Base-by-base conservation (phyloP, 2,113 vertebrate species). In the Triplophysa rosa region DNA sequence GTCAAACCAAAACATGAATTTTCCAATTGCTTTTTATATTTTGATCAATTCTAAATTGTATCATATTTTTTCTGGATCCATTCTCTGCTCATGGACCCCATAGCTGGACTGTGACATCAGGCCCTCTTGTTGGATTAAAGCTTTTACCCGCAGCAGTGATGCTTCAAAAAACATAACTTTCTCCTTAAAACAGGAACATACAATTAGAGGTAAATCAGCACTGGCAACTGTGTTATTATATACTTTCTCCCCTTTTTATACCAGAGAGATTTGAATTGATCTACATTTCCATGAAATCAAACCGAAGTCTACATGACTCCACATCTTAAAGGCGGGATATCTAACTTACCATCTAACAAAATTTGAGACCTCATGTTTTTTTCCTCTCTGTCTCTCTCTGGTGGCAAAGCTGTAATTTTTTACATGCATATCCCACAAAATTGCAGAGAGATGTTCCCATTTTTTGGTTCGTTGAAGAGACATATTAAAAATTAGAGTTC, bases 161-260 rank as follows among this genome's bases (percentile, higher is more conserved):
- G 80, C 85, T 64, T 87, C 83, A 89, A 79, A 78, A 80, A 71
- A 71, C 45, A 84, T 82, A 90, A 86, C 86, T 83, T 83, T 64
- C 19, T 80, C 86, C 68, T 88, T 89, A 80, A 77, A 87, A 85
- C 79, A 81, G 88, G 84, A 92, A 93, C 87, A 74, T 91, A 67
- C 91, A 90, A 92, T 92, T 91, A 91, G 89, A 85, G 89, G 88
- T 92, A 89, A 91, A 84, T 92, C 88, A 92, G 90, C 82, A 82
- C 81, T 88, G 84, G 79, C 81, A 64, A 84, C 86, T 85, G 82
- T 91, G 84, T 90, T 85, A 92, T 92, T 93, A 90, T 88, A 89
- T 84, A 19, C 87, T 91, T 91, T 91, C 67, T 83, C 67, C 37
- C 16, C 26, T 40, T 67, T 84, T 88, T 86, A 45, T 76, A 89